Evolutionary conservation across 2,113 vertebrate genomes (phyloP).

Genomic region (Fulica atra): DNA sequence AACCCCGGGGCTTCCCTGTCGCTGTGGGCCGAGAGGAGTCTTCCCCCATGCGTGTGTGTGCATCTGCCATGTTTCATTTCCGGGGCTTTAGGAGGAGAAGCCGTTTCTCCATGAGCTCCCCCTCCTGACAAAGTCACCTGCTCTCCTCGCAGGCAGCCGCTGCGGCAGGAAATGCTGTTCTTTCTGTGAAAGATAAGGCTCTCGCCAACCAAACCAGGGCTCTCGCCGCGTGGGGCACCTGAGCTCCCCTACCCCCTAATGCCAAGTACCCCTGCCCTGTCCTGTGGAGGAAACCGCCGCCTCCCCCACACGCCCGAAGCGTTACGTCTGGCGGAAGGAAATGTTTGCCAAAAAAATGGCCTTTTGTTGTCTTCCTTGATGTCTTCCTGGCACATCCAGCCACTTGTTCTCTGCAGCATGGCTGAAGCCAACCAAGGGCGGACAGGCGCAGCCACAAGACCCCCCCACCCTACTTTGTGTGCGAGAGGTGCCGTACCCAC

Average conservation of each 20-base stretch:
- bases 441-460: not conserved
- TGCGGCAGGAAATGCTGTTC: slow-evolving; percentile 64
- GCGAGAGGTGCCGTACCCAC: not conserved
- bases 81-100: slow-evolving; percentile 7
- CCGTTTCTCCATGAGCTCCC: not conserved
- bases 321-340: not conserved
- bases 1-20: not conserved
- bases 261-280: slow-evolving; percentile 40
- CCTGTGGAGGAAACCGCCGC: slow-evolving; percentile 36
- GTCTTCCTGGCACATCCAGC: slow-evolving; percentile 68
- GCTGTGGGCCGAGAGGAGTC: not conserved
- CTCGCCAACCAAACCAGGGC: slow-evolving; percentile 28
- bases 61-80: not conserved
- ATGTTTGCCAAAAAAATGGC: slow-evolving; percentile 58
- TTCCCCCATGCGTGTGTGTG: not conserved
- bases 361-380: slow-evolving; percentile 66
- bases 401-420: not conserved
- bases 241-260: not conserved
- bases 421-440: not conserved
- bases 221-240: not conserved
- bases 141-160: not conserved
- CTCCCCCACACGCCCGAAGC: not conserved
- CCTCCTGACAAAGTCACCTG: slow-evolving; percentile 27
- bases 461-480: accelerated
- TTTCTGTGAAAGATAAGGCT: slow-evolving; percentile 75